Base-by-base conservation (phyloP, 1,140 invertebrate species). In the Calosoma granatense region DNA sequence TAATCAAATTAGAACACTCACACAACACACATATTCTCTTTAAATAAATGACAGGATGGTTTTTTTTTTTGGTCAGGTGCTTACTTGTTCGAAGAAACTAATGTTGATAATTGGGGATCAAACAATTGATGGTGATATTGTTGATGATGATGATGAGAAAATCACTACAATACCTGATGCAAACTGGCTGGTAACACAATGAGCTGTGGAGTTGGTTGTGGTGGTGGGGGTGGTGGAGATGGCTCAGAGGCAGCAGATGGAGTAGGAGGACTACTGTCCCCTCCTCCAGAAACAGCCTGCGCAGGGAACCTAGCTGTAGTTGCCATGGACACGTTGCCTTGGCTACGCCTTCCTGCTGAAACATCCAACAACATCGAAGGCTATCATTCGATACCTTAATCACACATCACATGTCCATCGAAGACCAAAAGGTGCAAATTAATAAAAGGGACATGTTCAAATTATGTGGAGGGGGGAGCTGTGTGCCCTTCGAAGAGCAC, bases 121-220 rank as follows among this genome's bases (percentile, higher is more conserved):
- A 47, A 47, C 41, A 47, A 47, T 47, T 47, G 9, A 17, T n/a
- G n/a, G n/a, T n/a, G n/a, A n/a, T n/a, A n/a, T n/a, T n/a, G n/a
- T n/a, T n/a, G n/a, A n/a, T n/a, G n/a, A n/a, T n/a, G n/a, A n/a
- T 12, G 41, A 47, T 6, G 41, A 30, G 53, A 26, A 26, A 54
- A 54, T 47, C 41, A 47, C 41, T 47, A 47, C 41, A 17, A 47
- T 70, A 72, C 70, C 69, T 72, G 70, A 64, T 71, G 68, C 57
- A 72, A 59, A 67, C 69, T 70, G 60, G 70, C 70, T 61, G 70
- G 70, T 54, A 72, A 62, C 26, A 72, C 70, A 61, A 72, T 72
- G 51, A 72, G 67, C 63, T 70, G 68, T 22, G 70, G 68, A 51
- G 68, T 62, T 58, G 67, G 64, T 58, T 64, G 55, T 60, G 67